Conservation (phyloP, 2,113 vertebrate genomes). For the Hiodon alosoides region DNA sequence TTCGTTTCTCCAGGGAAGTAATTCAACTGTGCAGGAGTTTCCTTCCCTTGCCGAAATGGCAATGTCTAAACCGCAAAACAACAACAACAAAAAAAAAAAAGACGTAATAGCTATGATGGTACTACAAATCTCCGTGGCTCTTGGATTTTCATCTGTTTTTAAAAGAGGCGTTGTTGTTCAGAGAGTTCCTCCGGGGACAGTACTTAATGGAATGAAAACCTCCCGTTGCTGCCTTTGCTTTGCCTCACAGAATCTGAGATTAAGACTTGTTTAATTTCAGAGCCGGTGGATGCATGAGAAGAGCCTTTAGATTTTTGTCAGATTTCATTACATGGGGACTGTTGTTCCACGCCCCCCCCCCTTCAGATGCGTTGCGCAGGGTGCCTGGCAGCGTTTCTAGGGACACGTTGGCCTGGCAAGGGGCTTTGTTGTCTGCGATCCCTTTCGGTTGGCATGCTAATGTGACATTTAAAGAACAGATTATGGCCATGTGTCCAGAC, state of each 20-base stretch:
- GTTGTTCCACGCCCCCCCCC: neutral
- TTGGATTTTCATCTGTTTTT: neutral
- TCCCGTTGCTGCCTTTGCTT: neutral
- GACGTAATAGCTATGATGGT: too few species aligned
- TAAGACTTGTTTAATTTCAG: constrained; percentile 7
- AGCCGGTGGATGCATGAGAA: neutral
- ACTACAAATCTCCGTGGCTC: too few species aligned
- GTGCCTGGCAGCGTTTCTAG: neutral
- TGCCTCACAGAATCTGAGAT: neutral
- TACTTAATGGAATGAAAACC: neutral
- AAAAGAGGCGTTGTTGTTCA: constrained; percentile 25
- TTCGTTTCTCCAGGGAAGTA: constrained; percentile 23
- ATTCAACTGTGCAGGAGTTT: constrained; percentile 24
- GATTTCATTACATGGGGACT: neutral
- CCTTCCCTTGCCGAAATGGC: neutral
- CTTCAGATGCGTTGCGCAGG: neutral
- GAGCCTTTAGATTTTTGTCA: neutral
- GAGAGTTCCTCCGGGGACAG: neutral
- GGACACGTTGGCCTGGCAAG: too few species aligned
- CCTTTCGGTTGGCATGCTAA: neutral
- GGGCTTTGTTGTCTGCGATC: neutral
- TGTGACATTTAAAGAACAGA: constrained; percentile 1
- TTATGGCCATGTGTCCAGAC: neutral
- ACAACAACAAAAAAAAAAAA: neutral
- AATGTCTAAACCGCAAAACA: neutral